Evolutionary conservation across 2,888 invertebrate species (phyloP).

Genomic region (Leuctra nigra): DNA sequence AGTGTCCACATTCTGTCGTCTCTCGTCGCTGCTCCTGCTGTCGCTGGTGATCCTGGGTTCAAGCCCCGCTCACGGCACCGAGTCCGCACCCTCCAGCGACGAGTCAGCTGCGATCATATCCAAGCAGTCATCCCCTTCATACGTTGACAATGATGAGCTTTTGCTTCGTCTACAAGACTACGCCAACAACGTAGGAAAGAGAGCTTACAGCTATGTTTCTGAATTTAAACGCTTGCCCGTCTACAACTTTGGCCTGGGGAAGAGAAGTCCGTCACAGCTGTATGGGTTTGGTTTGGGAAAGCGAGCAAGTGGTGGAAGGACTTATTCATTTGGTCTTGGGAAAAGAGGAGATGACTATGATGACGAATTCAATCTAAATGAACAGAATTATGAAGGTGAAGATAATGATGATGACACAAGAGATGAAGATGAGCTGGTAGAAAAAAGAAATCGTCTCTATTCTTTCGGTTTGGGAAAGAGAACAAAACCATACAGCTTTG

Average conservation of each 20-base stretch:
- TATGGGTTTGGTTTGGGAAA: conserved; percentile 30
- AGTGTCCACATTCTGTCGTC: not conserved
- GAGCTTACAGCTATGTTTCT: conserved; percentile 56
- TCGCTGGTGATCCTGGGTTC: not conserved
- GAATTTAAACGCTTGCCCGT: conserved; percentile 56
- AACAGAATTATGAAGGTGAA: conserved; percentile 2
- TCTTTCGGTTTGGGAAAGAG: conserved; percentile 42
- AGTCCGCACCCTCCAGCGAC: not conserved
- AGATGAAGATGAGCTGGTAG: conserved; percentile 13
- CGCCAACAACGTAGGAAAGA: conserved; percentile 34
- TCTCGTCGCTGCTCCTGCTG: not conserved
- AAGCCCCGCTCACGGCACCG: not conserved
- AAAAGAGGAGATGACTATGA: conserved; percentile 39
- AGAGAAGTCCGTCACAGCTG: conserved; percentile 34
- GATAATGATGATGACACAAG: conserved; percentile 10
- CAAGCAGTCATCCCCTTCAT: conserved; percentile 35
- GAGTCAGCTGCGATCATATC: conserved; percentile 31
- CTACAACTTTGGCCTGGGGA: conserved; percentile 41
- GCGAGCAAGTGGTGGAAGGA: conserved; percentile 19
- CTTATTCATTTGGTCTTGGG: conserved; percentile 33
- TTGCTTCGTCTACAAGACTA: conserved; percentile 23
- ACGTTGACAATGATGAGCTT: conserved; percentile 24
- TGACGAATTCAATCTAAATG: conserved; percentile 30
- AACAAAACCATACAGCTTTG: conserved; percentile 59
- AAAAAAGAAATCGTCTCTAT: conserved; percentile 30